These are phyloP conservation scores for Lagodon rhomboides DNA, from an alignment of 2,797 vertebrate species.

Conservation along the genomic window DNA sequence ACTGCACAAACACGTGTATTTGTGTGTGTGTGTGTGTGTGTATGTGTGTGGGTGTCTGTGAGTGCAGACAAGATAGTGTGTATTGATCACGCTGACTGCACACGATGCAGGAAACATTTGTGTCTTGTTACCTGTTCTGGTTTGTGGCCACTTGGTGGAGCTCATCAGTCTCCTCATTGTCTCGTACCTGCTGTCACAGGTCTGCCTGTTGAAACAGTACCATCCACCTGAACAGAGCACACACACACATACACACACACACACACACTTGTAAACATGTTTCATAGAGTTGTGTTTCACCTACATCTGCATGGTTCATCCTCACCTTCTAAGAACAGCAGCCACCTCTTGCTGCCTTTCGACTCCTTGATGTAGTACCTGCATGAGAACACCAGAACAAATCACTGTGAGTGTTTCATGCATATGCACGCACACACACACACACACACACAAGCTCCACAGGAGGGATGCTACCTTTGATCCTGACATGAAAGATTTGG, in stretches of 20 bases:
- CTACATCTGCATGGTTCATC: background rate
- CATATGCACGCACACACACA: background rate
- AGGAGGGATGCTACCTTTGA: slow-evolving; percentile 60
- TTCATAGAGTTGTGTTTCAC: background rate
- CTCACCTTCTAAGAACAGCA: slow-evolving; percentile 95
- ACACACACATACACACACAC: slow-evolving; percentile 35
- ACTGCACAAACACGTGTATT: background rate
- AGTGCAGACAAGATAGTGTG: background rate
- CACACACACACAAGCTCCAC: slow-evolving; percentile 23
- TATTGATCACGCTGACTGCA: background rate
- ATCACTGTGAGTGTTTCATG: slow-evolving; percentile 16
- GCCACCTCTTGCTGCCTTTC: slow-evolving; percentile 94
- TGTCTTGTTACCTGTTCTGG: slow-evolving; percentile 88
- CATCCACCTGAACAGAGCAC: slow-evolving; percentile 88
- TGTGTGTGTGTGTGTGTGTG: background rate
- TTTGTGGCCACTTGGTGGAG: slow-evolving; percentile 92
- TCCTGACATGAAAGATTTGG: slow-evolving; percentile 72
- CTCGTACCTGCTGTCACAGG: slow-evolving; percentile 91
- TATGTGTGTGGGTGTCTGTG: background rate
- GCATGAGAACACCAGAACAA: slow-evolving; percentile 35
- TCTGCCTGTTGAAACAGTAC: slow-evolving; percentile 96
- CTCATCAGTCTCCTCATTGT: slow-evolving; percentile 94
- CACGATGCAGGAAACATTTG: background rate
- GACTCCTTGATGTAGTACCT: slow-evolving; percentile 97
- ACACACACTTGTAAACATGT: slow-evolving; percentile 13